Evolutionary conservation across 2,888 invertebrate genomes (phyloP), one percentile per base, ranked within the genome.

Genomic region (Zelleria hepariella): DNA sequence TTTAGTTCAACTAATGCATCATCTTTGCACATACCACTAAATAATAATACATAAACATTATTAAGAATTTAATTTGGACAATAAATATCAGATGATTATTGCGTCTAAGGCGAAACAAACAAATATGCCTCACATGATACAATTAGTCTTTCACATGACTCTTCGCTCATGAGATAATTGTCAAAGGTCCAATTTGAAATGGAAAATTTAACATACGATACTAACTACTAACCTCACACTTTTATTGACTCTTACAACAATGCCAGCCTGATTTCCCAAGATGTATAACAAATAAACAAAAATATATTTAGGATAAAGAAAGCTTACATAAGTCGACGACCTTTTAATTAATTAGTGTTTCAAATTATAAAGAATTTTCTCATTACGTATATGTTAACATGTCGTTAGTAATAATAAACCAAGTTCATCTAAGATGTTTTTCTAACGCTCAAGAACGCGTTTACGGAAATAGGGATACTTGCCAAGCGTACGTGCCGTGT

Each of bases 391-490:
- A n/a, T n/a, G n/a, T n/a, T n/a, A n/a, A n/a, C n/a, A n/a, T n/a
- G n/a, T n/a, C n/a, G n/a, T n/a, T n/a, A n/a, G n/a, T n/a, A n/a
- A n/a, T n/a, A n/a, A n/a, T n/a, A n/a, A n/a, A n/a, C n/a, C n/a
- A n/a, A n/a, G n/a, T 15, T 15, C 2, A 10, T 15, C 15, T 42
- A 10, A 15, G 15, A 1, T 42, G 15, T 15, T 59, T 59, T 59
- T 55, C 59, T 61, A 59, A 55, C 32, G 20, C 61, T 63, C 61
- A 66, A 70, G 64, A 65, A 61, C 59, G 61, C 65, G 70, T 71
- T 67, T 76, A 68, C 72, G 78, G 82, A 82, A 84, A 82, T 74
- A 73, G 64, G 59, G 66, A 64, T 64, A 65, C 69, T 64, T 70
- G 76, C 77, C 77, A 79, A 77, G 73, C 70, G 72, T 74, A 3